A percentile compares a stretch with the other conserved stretches of the same genome.
These are phyloP conservation scores for Picus viridis DNA, from an alignment of 2,797 vertebrate species.

Conservation along the genomic window DNA sequence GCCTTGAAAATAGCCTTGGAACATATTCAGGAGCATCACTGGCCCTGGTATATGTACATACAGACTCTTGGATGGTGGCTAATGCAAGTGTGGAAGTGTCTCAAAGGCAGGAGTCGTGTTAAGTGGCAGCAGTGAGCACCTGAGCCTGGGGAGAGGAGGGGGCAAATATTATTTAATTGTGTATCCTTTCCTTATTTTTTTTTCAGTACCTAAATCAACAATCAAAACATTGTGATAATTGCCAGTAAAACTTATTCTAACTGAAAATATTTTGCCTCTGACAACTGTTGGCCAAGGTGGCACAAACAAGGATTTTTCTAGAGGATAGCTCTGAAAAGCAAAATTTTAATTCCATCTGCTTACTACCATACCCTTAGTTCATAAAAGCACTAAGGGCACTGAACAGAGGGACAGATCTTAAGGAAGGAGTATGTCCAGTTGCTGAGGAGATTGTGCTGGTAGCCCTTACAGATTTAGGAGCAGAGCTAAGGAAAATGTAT, in stretches of 20 bases:
- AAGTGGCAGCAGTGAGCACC: neutral
- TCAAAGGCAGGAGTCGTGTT: neutral
- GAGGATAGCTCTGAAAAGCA: neutral
- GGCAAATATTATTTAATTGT: neutral
- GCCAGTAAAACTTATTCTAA: neutral
- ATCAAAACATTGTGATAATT: neutral
- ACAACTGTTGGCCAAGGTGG: neutral
- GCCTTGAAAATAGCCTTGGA: slow-evolving; percentile 58
- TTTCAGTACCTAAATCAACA: neutral
- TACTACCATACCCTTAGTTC: neutral
- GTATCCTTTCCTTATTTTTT: neutral
- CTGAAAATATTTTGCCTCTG: neutral
- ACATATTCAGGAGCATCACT: neutral
- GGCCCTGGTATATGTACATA: neutral
- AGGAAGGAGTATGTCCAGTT: neutral
- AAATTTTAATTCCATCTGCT: neutral
- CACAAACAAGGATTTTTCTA: neutral
- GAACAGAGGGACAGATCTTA: neutral
- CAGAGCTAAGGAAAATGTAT: neutral
- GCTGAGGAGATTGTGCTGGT: neutral
- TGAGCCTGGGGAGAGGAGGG: neutral
- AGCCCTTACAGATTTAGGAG: neutral
- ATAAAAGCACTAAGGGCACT: neutral
- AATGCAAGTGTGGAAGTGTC: neutral
- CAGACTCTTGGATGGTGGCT: neutral